Evolutionary conservation across 2,888 invertebrate species (phyloP).

Genomic region (Quadriops clusia): DNA sequence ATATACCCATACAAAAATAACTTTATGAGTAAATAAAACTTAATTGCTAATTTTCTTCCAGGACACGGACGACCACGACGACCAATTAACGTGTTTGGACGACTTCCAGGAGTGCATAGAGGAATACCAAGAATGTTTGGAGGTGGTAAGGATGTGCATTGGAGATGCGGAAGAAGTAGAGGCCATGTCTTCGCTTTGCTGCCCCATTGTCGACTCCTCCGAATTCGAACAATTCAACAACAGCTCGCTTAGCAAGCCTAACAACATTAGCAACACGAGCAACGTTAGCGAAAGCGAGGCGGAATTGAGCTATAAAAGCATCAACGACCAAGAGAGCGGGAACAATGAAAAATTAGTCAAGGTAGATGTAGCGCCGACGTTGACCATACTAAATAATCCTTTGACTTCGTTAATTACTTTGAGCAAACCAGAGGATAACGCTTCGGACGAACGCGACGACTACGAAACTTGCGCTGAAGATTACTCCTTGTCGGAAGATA

Average conservation of each 20-base stretch:
- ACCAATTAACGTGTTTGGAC: constrained; percentile 51
- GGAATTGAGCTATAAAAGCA: constrained; percentile 18
- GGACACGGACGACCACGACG: constrained; percentile 48
- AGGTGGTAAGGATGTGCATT: constrained; percentile 49
- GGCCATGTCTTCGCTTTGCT: constrained; percentile 8
- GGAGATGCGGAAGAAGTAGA: constrained; percentile 37
- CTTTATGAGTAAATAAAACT: no score
- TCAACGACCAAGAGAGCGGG: constrained; percentile 10
- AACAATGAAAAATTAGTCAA: constrained; percentile 8
- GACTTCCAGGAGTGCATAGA: constrained; percentile 54
- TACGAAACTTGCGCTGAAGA: constrained; percentile 54
- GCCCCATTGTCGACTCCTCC: constrained; percentile 5
- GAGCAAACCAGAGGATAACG: constrained; percentile 3
- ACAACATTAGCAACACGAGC: constrained; percentile 5
- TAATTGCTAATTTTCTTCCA: constrained; percentile 19
- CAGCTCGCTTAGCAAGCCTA: constrained; percentile 6
- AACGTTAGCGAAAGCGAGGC: constrained; percentile 14
- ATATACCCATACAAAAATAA: no score
- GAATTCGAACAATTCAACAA: constrained; percentile 7
- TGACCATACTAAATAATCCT: background rate
- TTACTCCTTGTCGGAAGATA: constrained; percentile 40
- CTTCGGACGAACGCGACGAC: constrained; percentile 31
- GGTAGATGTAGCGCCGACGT: constrained; percentile 1
- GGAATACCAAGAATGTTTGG: constrained; percentile 51
- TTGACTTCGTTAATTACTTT: background rate